Conservation (phyloP, 2,113 vertebrate species). For the Hydrochoerus hydrochaeris region DNA sequence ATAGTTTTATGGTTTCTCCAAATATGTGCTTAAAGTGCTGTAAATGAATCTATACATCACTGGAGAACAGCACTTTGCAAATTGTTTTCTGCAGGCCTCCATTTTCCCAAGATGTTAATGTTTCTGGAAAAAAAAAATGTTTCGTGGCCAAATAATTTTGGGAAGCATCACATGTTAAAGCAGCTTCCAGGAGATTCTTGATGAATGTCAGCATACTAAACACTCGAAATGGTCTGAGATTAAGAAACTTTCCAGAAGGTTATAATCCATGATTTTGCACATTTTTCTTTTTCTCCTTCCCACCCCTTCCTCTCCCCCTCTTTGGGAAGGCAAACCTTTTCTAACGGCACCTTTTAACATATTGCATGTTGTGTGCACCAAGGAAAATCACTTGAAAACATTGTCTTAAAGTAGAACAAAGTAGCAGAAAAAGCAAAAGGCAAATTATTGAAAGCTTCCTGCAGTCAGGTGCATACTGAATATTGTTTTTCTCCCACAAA, state of each 20-base stretch:
- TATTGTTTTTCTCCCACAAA: not conserved
- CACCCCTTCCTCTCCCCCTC: too few relatives aligned
- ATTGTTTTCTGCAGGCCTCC: slow-evolving; percentile 12
- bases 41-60: slow-evolving; percentile 35
- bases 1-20: slow-evolving; percentile 55
- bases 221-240: not conserved
- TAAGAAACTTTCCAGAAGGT: not conserved
- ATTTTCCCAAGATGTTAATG: not conserved
- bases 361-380: not conserved
- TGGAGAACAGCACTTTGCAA: not conserved
- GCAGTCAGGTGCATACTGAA: not conserved
- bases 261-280: not conserved
- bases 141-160: not conserved
- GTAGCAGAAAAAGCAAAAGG: not conserved
- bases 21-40: not conserved
- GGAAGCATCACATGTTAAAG: not conserved
- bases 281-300: not conserved
- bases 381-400: not conserved
- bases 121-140: not conserved
- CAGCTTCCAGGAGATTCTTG: not conserved
- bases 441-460: not conserved
- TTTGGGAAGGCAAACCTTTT: not conserved
- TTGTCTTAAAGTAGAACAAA: slow-evolving; percentile 4
- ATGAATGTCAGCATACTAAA: not conserved
- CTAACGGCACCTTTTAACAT: not conserved